Percentiles rank a stretch among this genome's conserved stretches.
phyloP scores from a whole-genome alignment of 2,797 vertebrate genomes.

The Rhinatrema bivittatum region DNA sequence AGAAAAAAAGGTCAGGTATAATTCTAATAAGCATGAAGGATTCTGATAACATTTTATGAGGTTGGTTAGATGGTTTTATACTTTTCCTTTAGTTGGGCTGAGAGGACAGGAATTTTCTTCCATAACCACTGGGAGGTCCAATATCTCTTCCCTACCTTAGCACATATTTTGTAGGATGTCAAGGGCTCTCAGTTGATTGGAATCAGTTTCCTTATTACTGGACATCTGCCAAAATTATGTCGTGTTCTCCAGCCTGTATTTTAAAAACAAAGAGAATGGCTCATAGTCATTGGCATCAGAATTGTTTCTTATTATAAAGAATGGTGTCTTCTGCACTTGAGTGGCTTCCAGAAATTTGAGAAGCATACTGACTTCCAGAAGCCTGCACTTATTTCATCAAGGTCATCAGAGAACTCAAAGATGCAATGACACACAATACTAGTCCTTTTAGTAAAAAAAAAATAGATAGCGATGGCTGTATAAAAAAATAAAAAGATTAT shows the following conservation, averaged over 20 bases:
- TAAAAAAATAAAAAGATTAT: no score
- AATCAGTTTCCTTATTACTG: slow-evolving; percentile 6
- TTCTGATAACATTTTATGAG: no score
- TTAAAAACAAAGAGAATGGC: slow-evolving; percentile 3
- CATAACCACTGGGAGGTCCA: slow-evolving; percentile 1
- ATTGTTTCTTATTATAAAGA: slow-evolving; percentile 7
- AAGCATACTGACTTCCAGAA: background rate
- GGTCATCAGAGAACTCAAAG: slow-evolving; percentile 1
- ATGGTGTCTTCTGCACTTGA: slow-evolving; percentile 1
- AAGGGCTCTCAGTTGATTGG: slow-evolving; percentile 7
- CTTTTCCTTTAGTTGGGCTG: background rate
- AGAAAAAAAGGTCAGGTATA: no score
- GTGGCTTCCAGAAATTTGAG: slow-evolving; percentile 2
- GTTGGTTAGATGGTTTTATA: background rate
- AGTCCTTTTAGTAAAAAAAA: no score
- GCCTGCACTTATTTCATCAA: background rate
- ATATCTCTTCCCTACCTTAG: background rate
- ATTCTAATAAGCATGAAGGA: no score
- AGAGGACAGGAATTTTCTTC: background rate
- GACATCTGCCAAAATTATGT: slow-evolving; percentile 11
- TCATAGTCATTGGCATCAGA: slow-evolving; percentile 9
- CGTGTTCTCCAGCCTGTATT: slow-evolving; percentile 9
- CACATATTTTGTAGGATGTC: slow-evolving; percentile 8
- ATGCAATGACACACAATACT: no score
- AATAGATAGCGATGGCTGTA: no score